Conservation (phyloP, 2,797 vertebrate genomes). For the Clarias fuscus region DNA sequence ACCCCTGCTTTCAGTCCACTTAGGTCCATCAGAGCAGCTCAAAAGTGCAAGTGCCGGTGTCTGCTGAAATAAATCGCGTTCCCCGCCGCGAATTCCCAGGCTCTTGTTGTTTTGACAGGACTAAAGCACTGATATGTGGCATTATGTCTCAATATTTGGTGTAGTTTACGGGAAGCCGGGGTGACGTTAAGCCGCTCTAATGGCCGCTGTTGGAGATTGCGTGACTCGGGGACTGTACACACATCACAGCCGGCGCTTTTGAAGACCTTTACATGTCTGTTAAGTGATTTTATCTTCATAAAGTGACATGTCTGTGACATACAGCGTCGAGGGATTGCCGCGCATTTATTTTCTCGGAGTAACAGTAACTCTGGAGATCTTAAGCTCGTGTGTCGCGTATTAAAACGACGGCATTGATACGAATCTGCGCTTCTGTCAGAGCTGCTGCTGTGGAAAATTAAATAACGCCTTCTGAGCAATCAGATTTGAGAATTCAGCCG, state of each 20-base stretch:
- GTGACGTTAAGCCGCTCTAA: slow-evolving; percentile 22
- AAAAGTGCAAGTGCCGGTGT: neutral
- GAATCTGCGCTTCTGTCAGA: neutral
- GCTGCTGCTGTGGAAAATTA: neutral
- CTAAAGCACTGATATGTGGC: slow-evolving; percentile 3
- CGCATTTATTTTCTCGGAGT: neutral
- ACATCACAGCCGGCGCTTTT: slow-evolving; percentile 1
- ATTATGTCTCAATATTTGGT: slow-evolving; percentile 26
- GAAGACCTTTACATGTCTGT: neutral
- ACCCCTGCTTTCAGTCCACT: slow-evolving; percentile 11
- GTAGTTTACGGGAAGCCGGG: neutral
- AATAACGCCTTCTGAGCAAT: neutral
- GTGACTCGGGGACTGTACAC: neutral
- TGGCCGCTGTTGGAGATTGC: neutral
- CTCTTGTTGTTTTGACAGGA: slow-evolving; percentile 18
- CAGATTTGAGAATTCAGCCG: neutral
- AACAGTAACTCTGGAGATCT: neutral
- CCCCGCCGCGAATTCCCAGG: neutral
- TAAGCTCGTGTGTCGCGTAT: neutral
- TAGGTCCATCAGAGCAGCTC: slow-evolving; percentile 14
- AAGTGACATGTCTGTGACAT: slow-evolving; percentile 1
- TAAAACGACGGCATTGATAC: neutral
- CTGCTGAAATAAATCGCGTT: neutral
- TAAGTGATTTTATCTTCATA: neutral
- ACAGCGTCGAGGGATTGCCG: neutral